Evolutionary conservation across 1,140 invertebrate species (phyloP).

Genomic region (Saxidomus purpurata): DNA sequence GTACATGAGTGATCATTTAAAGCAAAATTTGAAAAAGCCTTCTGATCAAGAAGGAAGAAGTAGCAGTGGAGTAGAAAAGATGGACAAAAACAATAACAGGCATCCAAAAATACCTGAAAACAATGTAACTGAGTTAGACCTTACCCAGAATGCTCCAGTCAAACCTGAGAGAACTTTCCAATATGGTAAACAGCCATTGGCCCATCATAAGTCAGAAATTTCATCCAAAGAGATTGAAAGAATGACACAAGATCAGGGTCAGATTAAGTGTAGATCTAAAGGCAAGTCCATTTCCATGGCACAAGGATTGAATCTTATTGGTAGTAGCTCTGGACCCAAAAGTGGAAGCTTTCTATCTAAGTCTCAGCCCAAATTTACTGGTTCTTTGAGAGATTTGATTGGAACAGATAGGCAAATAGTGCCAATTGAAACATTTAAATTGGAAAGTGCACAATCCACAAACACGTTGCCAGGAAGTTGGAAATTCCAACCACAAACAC

Average conservation of each 20-base stretch:
- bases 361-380: constrained; percentile 65
- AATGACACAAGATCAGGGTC: neutral
- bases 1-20: constrained; percentile 34
- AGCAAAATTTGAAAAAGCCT: neutral
- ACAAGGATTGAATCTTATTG: constrained; percentile 58
- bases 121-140: constrained; percentile 32
- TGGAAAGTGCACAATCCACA: neutral
- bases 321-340: neutral
- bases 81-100: constrained; percentile 56
- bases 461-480: constrained; percentile 48
- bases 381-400: constrained; percentile 62
- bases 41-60: neutral
- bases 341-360: constrained; percentile 40
- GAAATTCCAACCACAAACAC: constrained; percentile 43
- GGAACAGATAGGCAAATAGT: constrained; percentile 59
- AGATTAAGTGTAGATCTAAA: constrained; percentile 24
- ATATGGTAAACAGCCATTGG: constrained; percentile 23
- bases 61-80: neutral
- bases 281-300: constrained; percentile 62
- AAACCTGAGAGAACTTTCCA: constrained; percentile 10
- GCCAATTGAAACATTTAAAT: constrained; percentile 61
- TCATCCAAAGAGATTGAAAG: constrained; percentile 16
- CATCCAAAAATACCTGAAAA: constrained; percentile 33
- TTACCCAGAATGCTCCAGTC: neutral
- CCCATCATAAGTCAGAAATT: constrained; percentile 53